A percentile compares a stretch with the other conserved stretches of the same genome.
Evolutionary conservation across 2,113 vertebrate species (phyloP).

Genomic region (Triplophysa tibetana): DNA sequence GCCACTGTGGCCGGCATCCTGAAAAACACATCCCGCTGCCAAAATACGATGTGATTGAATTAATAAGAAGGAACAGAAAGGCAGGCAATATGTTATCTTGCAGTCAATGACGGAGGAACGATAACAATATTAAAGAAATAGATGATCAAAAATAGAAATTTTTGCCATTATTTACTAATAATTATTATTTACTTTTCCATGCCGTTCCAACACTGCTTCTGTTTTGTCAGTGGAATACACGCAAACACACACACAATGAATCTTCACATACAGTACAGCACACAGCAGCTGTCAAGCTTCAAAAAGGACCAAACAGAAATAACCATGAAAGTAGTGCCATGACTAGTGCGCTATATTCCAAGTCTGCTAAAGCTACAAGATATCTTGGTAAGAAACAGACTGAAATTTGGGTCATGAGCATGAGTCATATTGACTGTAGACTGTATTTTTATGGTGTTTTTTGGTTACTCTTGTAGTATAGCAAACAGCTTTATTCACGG

Average conservation of each 20-base stretch:
- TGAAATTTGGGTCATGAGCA: too few relatives aligned
- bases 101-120: slow-evolving; percentile 58
- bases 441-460: too few relatives aligned
- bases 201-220: not conserved
- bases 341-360: not conserved
- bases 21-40: slow-evolving; percentile 52
- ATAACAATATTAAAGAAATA: slow-evolving; percentile 44
- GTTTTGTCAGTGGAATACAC: not conserved
- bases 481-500: too few relatives aligned
- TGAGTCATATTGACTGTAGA: too few relatives aligned
- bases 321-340: not conserved
- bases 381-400: not conserved
- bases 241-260: too few relatives aligned
- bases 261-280: too few relatives aligned
- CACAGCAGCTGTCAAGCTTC: not conserved
- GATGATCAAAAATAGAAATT: slow-evolving; percentile 54
- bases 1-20: slow-evolving; percentile 52
- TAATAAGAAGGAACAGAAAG: slow-evolving; percentile 52
- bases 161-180: not conserved
- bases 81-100: slow-evolving; percentile 56
- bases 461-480: too few relatives aligned
- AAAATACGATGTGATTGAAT: slow-evolving; percentile 61
- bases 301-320: not conserved
- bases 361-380: not conserved
- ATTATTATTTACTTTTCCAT: too few relatives aligned